Base-by-base conservation (phyloP, 2,113 vertebrate genomes). In the Corythornis cristatus region DNA sequence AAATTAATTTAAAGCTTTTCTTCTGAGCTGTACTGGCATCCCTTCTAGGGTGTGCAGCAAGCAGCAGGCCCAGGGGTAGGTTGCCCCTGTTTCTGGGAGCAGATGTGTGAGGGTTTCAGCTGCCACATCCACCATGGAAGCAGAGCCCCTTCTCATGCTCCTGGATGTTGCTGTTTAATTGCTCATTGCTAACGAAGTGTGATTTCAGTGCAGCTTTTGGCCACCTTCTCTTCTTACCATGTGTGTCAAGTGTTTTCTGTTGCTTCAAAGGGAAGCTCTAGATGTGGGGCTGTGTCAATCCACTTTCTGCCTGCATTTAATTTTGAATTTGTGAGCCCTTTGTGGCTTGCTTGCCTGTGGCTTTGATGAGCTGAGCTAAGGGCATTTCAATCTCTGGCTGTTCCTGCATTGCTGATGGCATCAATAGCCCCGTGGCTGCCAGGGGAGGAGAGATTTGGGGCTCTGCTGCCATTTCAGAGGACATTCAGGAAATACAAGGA, bases 361-460 rank as follows among this genome's bases (percentile, higher is more conserved):
- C 96, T 97, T 97, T 97, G 96, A 95, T 96, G 96, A 97, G 93
- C 94, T 94, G 85, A 89, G 76, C 80, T 87, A 90, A 94, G 93
- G 95, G 86, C 94, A 83, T 96, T 97, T 96, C 65, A 84, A 77
- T 66, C 61, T 62, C 75, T 83, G 88, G 88, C 90, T 89, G 88
- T 91, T 96, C 92, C 67, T 85, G 93, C 89, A 86, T 97, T 96
- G 77, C 96, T 89, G 83, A 91, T 92, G 77, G 88, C 93, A 50
- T 65, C 87, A 86, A 12, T 73, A 65, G 92, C 92, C 86, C 45
- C 51, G 20, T 16, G 73, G 92, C 93, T 96, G 87, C 81, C 66
- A 67, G 79, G 78, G 45, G 48, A 73, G 53, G 37, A 57, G 70
- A 31, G 76, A 19, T 54, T 40, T 1, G 16, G 84, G 46, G 46